Percentiles rank a stretch among this genome's conserved stretches.
Evolutionary conservation across 2,888 invertebrate genomes (phyloP).

Genomic region (Dryomyza anilis): DNA sequence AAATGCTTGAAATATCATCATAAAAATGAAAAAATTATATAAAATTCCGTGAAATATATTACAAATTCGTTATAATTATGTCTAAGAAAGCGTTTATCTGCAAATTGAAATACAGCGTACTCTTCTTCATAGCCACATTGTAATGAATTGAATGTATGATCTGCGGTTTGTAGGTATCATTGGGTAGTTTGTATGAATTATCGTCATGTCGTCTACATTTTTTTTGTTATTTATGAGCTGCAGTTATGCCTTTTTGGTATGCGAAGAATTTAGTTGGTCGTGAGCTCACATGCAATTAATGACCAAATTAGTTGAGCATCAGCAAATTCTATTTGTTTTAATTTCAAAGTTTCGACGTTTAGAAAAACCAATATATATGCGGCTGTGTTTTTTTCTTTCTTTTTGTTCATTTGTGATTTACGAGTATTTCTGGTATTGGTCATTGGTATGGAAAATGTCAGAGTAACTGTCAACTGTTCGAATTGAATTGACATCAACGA

Average conservation of each 20-base stretch:
- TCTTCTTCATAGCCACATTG: too few relatives aligned
- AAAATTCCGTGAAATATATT: too few relatives aligned
- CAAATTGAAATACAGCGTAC: too few relatives aligned
- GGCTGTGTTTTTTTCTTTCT: background rate
- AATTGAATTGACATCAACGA: constrained; percentile 14
- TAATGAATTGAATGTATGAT: background rate
- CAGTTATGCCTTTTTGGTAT: constrained; percentile 44
- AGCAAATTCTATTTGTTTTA: background rate
- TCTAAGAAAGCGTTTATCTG: too few relatives aligned
- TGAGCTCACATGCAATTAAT: constrained; percentile 44
- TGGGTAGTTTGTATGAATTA: background rate
- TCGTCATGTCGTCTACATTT: constrained; percentile 21
- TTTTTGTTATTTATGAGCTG: constrained; percentile 43
- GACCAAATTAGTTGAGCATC: constrained; percentile 38
- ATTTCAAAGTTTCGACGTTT: background rate
- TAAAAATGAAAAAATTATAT: too few relatives aligned
- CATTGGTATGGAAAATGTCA: constrained; percentile 14
- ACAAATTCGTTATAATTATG: too few relatives aligned
- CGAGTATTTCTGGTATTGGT: constrained; percentile 8
- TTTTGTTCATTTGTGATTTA: constrained; percentile 10
- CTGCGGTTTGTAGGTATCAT: too few relatives aligned
- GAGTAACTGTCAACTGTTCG: constrained; percentile 7
- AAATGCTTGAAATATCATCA: too few relatives aligned
- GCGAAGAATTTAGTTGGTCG: constrained; percentile 40
- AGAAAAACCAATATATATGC: too few relatives aligned